Evolutionary conservation across 2,113 vertebrate species (phyloP), one percentile per base, ranked within the genome.

Genomic region (Strix uralensis): DNA sequence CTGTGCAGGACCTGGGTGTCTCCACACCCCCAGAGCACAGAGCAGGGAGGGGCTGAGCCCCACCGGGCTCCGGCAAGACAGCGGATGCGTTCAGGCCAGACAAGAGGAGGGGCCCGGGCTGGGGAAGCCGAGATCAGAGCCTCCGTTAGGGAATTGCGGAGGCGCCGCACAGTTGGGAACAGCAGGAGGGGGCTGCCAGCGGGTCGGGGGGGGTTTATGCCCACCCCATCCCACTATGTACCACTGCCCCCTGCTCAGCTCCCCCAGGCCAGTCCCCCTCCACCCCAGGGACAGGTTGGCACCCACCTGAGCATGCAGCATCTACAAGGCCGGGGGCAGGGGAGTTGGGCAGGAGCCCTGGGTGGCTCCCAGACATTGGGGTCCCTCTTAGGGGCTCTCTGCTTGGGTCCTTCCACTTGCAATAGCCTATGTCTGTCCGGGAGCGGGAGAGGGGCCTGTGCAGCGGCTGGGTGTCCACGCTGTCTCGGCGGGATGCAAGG

Each of bases 261-360:
- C 20, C 51, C 63, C 44, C 54, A 63, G 32, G 27, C 32, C 81
- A 86, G 73, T 42, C 25, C 47, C 58, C 13, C 32, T 83, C 46
- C 12, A 1, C 69, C 73, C 61, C 5, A 4, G 54, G 55, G 44
- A 80, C 46, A 77, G 61, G 59, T 74, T 6, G 5, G 77, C 94
- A 97, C 94, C 97, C 95, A 97, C 96, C 94, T 97, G 94, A 89
- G 36, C 90, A 87, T 6, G 20, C 74, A 85, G 88, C 70, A 49
- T 30, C 62, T 82, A 82, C 79, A 42, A 91, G 32, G 77, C 73
- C 13, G 4, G 63, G 86, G 86, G 27, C 46, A 82, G 38, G 42
- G 30, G 36, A 80, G 73, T 8, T 70, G 57, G 49, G 23, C 34
- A 61, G 44, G 49, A 38, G 52, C 46, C 49, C 40, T 44, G 34